These are phyloP conservation scores for Resseliella maxima DNA, from an alignment of 2,888 invertebrate genomes.

Conservation along the genomic window DNA sequence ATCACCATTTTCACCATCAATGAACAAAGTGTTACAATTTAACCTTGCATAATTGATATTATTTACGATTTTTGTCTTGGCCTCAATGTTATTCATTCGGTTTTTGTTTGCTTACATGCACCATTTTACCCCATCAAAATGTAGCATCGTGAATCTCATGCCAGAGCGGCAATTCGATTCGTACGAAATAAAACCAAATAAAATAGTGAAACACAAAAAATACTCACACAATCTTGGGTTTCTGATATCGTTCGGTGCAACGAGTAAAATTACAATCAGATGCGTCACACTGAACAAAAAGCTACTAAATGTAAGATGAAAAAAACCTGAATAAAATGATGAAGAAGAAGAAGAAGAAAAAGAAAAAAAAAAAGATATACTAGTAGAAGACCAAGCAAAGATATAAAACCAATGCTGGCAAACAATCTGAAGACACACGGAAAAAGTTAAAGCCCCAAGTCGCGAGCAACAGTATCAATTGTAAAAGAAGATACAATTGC, in stretches of 20 bases:
- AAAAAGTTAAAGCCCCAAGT: background rate
- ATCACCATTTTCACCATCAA: conserved; percentile 27
- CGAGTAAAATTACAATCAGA: background rate
- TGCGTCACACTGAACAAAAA: no score
- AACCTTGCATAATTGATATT: conserved; percentile 37
- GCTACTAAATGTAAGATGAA: no score
- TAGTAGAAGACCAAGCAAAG: no score
- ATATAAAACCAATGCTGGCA: background rate
- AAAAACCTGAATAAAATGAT: no score
- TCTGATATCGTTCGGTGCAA: background rate
- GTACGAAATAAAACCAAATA: no score
- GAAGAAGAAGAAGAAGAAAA: background rate
- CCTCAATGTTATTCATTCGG: background rate
- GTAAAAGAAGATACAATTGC: background rate
- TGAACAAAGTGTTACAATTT: conserved; percentile 33
- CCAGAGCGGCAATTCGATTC: background rate
- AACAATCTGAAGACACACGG: background rate
- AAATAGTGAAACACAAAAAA: no score
- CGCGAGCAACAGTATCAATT: background rate
- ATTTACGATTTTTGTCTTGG: conserved; percentile 41
- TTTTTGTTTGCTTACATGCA: conserved; percentile 45
- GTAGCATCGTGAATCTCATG: background rate
- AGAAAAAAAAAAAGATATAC: background rate
- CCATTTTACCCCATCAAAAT: conserved; percentile 27
- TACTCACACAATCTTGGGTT: background rate